Evolutionary conservation across 2,113 vertebrate species (phyloP).

Genomic region (Ascaphus truei): DNA sequence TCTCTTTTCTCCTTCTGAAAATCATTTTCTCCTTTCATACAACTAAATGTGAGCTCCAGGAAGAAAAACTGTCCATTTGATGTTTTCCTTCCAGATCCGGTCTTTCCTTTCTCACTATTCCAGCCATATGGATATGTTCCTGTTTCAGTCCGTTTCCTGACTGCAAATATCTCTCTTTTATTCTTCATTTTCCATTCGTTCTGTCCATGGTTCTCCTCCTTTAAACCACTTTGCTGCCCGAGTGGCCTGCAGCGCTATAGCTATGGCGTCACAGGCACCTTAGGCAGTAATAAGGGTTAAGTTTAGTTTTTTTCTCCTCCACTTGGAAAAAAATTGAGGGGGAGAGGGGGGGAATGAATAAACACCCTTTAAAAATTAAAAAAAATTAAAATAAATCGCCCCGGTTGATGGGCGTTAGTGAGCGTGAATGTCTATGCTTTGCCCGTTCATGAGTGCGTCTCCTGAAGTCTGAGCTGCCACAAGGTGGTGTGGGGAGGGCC

Average conservation of each 20-base stretch:
- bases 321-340: too few relatives aligned
- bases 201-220: neutral
- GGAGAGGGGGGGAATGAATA: too few relatives aligned
- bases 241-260: neutral
- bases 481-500: conserved; percentile 20
- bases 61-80: neutral
- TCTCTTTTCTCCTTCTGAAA: neutral
- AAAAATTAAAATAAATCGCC: conserved; percentile 12
- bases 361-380: neutral
- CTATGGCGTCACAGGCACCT: too few relatives aligned
- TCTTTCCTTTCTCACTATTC: neutral
- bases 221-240: neutral
- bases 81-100: neutral
- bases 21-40: neutral
- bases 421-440: conserved; percentile 70
- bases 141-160: too few relatives aligned
- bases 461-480: conserved; percentile 14
- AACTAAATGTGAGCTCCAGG: neutral
- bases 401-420: conserved; percentile 56
- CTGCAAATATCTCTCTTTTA: too few relatives aligned
- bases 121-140: too few relatives aligned
- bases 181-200: neutral
- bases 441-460: conserved; percentile 60
- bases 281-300: neutral
- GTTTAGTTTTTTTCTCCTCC: neutral